A percentile compares a stretch with the other conserved stretches of the same genome.
phyloP scores from a whole-genome alignment of 2,797 vertebrate species.

The Linurgus olivaceus region DNA sequence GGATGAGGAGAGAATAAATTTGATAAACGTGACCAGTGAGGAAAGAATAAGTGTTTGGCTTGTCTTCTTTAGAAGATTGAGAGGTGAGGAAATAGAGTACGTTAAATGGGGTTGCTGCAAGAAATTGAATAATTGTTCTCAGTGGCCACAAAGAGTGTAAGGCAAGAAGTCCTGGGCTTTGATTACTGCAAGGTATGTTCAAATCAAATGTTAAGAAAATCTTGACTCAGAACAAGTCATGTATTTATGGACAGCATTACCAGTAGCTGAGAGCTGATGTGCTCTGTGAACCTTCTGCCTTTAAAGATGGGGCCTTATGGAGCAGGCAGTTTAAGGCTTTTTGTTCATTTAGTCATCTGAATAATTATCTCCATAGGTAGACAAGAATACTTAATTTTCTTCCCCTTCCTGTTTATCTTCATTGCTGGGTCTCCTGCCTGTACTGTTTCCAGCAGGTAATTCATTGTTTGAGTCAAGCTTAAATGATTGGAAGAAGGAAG shows the following conservation, averaged over 20 bases:
- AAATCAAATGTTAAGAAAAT: neutral
- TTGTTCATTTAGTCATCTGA: neutral
- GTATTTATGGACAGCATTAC: neutral
- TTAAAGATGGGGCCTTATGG: neutral
- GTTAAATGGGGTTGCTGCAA: neutral
- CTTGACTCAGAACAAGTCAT: neutral
- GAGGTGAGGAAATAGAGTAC: neutral
- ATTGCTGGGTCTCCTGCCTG: neutral
- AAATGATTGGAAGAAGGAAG: neutral
- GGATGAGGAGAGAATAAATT: neutral
- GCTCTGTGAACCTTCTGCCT: neutral
- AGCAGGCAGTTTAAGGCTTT: neutral
- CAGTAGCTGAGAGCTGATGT: neutral
- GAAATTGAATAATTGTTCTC: neutral
- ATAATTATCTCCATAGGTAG: neutral
- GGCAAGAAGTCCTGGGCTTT: neutral
- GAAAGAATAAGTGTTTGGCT: neutral
- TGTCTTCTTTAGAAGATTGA: neutral
- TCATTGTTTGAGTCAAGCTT: neutral
- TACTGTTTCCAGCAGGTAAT: neutral
- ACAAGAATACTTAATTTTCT: neutral
- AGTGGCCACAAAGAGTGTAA: neutral
- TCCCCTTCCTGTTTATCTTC: neutral
- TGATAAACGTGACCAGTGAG: neutral
- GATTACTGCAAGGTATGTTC: neutral